Percentiles rank a stretch among this genome's conserved stretches.
Conservation (phyloP, 2,888 invertebrate genomes). For the Agapostemon virescens region DNA sequence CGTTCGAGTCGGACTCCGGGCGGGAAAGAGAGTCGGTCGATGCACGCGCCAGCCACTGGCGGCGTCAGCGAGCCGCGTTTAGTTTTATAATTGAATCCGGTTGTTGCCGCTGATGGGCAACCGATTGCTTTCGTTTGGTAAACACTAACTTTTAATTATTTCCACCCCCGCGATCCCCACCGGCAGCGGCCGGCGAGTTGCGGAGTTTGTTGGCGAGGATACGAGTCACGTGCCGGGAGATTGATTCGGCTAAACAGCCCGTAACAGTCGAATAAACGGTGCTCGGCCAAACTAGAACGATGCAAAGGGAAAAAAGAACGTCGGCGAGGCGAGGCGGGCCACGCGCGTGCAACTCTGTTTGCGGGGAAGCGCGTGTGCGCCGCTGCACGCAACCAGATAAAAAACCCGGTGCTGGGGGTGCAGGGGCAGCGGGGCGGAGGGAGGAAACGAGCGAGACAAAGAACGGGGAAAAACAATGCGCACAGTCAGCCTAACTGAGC, state of each 20-base stretch:
- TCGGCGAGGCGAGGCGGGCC: neutral
- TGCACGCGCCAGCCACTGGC: neutral
- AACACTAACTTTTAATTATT: slow-evolving; percentile 76
- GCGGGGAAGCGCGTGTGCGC: neutral
- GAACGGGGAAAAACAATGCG: slow-evolving; percentile 59
- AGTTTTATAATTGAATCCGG: slow-evolving; percentile 75
- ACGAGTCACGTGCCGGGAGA: slow-evolving; percentile 56
- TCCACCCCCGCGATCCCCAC: slow-evolving; percentile 42
- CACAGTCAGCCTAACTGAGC: slow-evolving; percentile 68
- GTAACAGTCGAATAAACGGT: slow-evolving; percentile 69
- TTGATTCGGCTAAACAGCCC: slow-evolving; percentile 72
- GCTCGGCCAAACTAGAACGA: slow-evolving; percentile 48
- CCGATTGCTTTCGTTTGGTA: slow-evolving; percentile 75
- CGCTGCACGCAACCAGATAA: slow-evolving; percentile 31
- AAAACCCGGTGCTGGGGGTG: no score
- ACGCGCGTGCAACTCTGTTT: neutral
- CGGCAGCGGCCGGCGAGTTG: slow-evolving; percentile 14
- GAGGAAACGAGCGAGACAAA: slow-evolving; percentile 25
- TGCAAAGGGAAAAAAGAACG: slow-evolving; percentile 50
- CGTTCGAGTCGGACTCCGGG: slow-evolving; percentile 42
- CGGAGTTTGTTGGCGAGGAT: slow-evolving; percentile 7
- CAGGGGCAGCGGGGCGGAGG: no score
- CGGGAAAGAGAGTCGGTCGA: neutral
- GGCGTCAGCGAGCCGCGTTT: slow-evolving; percentile 57
- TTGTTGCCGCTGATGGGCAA: slow-evolving; percentile 73